These are phyloP conservation scores for Ia io DNA, from an alignment of 2,113 vertebrate genomes.

Conservation along the genomic window DNA sequence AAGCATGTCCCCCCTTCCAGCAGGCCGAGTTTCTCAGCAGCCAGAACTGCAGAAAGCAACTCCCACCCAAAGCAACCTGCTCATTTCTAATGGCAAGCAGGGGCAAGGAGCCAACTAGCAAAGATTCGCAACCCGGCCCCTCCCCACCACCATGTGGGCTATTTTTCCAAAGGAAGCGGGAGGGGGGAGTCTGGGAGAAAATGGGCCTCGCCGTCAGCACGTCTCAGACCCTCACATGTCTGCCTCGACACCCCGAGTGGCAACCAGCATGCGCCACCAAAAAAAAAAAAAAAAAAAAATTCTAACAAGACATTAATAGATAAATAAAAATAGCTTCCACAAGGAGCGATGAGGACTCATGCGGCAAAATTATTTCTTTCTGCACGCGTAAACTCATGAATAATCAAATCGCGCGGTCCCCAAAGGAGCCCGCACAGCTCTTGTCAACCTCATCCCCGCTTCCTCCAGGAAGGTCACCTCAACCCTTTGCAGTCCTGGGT, in stretches of 20 bases:
- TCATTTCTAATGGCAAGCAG: background rate
- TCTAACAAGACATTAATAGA: slow-evolving; percentile 75
- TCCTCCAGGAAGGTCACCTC: slow-evolving; percentile 74
- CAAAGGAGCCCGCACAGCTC: background rate
- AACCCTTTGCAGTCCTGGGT: slow-evolving; percentile 30
- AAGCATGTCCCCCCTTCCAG: background rate
- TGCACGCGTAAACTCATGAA: slow-evolving; percentile 67
- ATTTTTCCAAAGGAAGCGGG: background rate
- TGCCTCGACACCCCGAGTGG: background rate
- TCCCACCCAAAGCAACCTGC: background rate
- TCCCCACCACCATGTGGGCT: background rate
- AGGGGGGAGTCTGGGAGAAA: background rate
- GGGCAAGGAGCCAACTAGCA: background rate
- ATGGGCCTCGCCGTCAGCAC: background rate
- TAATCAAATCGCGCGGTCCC: slow-evolving; percentile 57
- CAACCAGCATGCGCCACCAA: background rate
- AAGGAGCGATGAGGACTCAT: slow-evolving; percentile 57
- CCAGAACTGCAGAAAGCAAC: background rate
- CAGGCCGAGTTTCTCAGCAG: background rate
- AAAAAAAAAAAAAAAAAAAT: background rate
- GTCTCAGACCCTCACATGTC: background rate
- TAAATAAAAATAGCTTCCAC: slow-evolving; percentile 75
- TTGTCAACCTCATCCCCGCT: background rate
- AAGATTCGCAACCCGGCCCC: background rate
- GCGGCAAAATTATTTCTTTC: slow-evolving; percentile 66